Evolutionary conservation across 2,113 vertebrate species (phyloP).

Genomic region (Mirounga angustirostris): DNA sequence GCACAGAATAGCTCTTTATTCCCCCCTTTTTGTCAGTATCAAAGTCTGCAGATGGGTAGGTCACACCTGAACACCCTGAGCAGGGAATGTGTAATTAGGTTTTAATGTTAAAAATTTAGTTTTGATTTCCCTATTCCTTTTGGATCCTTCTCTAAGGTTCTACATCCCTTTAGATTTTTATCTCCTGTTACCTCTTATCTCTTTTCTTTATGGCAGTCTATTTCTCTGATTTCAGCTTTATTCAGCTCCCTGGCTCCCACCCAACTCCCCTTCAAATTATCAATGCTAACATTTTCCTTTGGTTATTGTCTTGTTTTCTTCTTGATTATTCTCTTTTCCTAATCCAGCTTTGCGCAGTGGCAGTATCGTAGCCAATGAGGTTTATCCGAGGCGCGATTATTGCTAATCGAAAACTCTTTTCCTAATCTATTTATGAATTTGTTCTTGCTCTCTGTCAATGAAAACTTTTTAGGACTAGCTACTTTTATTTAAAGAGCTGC

Average conservation of each 20-base stretch:
- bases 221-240: conserved; percentile 49
- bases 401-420: neutral
- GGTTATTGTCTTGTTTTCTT: conserved; percentile 44
- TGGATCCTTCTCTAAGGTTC: neutral
- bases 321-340: neutral
- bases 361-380: too few relatives aligned
- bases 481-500: neutral
- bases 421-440: neutral
- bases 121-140: neutral
- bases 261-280: neutral
- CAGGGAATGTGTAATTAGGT: neutral
- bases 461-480: neutral
- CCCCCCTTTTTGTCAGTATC: neutral
- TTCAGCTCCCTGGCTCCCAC: neutral
- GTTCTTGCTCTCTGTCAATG: neutral
- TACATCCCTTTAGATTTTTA: neutral
- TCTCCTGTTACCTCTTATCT: neutral
- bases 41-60: neutral
- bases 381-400: too few relatives aligned
- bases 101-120: neutral
- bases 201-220: neutral
- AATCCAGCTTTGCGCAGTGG: too few relatives aligned
- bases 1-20: neutral
- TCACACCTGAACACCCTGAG: conserved; percentile 55
- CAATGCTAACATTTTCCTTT: conserved; percentile 6